A percentile compares a stretch with the other conserved stretches of the same genome.
Conservation (phyloP, 2,888 invertebrate species). For the Apeira syringaria region DNA sequence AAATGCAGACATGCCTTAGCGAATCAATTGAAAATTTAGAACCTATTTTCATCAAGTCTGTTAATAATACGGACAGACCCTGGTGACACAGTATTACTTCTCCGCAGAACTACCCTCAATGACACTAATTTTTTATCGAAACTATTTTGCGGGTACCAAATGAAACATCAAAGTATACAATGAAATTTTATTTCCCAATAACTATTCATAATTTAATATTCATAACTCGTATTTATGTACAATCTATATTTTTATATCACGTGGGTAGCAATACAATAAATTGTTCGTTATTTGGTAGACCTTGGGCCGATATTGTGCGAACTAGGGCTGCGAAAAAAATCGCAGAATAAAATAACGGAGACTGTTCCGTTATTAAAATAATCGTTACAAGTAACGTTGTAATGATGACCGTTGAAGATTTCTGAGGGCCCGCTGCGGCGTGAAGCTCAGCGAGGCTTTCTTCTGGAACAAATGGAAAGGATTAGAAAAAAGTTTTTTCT, state of each 20-base stretch:
- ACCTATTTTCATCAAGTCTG: too few species aligned
- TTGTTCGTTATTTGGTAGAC: conserved; percentile 43
- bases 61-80: too few species aligned
- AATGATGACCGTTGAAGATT: conserved; percentile 46
- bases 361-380: conserved; percentile 43
- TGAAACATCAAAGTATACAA: conserved; percentile 44
- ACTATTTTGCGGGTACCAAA: not conserved
- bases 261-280: conserved; percentile 63
- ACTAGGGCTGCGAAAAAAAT: conserved; percentile 49
- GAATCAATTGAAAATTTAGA: too few species aligned
- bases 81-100: not conserved
- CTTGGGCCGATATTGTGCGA: conserved; percentile 44
- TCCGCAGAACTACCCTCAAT: not conserved
- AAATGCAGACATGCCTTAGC: too few species aligned
- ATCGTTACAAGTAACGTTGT: conserved; percentile 47
- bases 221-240: conserved; percentile 53
- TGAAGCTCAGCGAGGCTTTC: conserved; percentile 80
- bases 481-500: conserved; percentile 39
- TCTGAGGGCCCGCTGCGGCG: conserved; percentile 55
- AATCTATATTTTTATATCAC: conserved; percentile 59
- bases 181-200: conserved; percentile 76
- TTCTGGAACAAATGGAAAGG: conserved; percentile 71
- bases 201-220: conserved; percentile 61
- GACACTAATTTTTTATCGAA: not conserved
- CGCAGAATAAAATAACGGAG: conserved; percentile 45